Percentiles rank a stretch among this genome's conserved stretches.
Conservation (phyloP, 2,888 invertebrate genomes). For the Meiosimyza platycephala region DNA sequence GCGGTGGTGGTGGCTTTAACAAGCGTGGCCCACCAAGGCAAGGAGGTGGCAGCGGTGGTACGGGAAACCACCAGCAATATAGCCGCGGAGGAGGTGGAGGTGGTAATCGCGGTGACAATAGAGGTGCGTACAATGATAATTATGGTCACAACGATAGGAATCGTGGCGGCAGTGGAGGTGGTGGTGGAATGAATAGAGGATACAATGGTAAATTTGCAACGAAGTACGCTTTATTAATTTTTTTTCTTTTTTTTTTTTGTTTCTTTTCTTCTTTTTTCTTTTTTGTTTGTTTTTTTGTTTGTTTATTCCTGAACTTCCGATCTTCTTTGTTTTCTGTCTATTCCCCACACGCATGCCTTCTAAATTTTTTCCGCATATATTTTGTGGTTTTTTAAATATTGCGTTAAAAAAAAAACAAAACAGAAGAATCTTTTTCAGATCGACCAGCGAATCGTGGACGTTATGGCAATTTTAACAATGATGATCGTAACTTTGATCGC, state of each 20-base stretch:
- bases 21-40: constrained; percentile 67
- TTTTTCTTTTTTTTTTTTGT: constrained; percentile 24
- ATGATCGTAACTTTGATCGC: constrained; percentile 62
- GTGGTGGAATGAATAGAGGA: constrained; percentile 70
- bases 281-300: constrained; percentile 15
- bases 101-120: constrained; percentile 57
- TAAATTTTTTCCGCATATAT: constrained; percentile 28
- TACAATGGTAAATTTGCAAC: constrained; percentile 66
- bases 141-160: constrained; percentile 68
- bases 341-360: constrained; percentile 28
- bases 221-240: constrained; percentile 18
- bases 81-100: constrained; percentile 55
- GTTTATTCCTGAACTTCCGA: constrained; percentile 13
- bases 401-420: constrained; percentile 31
- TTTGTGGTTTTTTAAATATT: constrained; percentile 32
- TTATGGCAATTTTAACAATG: constrained; percentile 67
- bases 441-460: constrained; percentile 66
- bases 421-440: constrained; percentile 53
- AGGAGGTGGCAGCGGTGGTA: constrained; percentile 60
- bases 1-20: constrained; percentile 66
- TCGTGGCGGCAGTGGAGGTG: constrained; percentile 64
- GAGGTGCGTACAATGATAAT: constrained; percentile 69
- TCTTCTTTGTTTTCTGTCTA: constrained; percentile 27
- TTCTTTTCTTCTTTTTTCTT: constrained; percentile 30
- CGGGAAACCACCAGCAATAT: constrained; percentile 56